Evolutionary conservation across 2,113 vertebrate genomes (phyloP).

Genomic region (Aplodontia rufa): DNA sequence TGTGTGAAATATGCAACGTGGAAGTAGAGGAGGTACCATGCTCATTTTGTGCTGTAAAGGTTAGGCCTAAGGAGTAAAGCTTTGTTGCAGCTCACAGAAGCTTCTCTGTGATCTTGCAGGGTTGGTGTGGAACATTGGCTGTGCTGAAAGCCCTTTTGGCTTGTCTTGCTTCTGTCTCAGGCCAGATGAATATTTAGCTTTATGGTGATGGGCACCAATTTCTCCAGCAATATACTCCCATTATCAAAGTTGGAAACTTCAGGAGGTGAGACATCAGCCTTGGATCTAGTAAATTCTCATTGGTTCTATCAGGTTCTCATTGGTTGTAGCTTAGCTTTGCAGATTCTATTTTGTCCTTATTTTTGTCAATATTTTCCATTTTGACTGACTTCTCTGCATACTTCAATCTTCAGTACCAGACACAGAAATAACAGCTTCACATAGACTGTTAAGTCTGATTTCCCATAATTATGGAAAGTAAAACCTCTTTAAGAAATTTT

Average conservation of each 20-base stretch:
- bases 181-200: not conserved
- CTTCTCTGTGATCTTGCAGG: not conserved
- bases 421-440: not conserved
- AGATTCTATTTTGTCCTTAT: not conserved
- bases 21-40: not conserved
- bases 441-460: not conserved
- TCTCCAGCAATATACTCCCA: not conserved
- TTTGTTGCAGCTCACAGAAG: not conserved
- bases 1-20: not conserved
- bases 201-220: not conserved
- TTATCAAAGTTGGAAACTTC: not conserved
- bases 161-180: slow-evolving; percentile 7
- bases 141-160: not conserved
- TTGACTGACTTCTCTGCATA: not conserved
- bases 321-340: not conserved
- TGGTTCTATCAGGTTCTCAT: not conserved
- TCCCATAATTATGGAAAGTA: not conserved
- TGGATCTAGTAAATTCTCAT: not conserved
- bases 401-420: not conserved
- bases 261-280: not conserved
- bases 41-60: not conserved
- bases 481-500: not conserved
- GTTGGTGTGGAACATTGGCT: not conserved
- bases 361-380: not conserved
- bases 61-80: not conserved